Evolutionary conservation across 2,888 invertebrate species (phyloP), one percentile per base, ranked within the genome.

Genomic region (Metallyticus violacea): DNA sequence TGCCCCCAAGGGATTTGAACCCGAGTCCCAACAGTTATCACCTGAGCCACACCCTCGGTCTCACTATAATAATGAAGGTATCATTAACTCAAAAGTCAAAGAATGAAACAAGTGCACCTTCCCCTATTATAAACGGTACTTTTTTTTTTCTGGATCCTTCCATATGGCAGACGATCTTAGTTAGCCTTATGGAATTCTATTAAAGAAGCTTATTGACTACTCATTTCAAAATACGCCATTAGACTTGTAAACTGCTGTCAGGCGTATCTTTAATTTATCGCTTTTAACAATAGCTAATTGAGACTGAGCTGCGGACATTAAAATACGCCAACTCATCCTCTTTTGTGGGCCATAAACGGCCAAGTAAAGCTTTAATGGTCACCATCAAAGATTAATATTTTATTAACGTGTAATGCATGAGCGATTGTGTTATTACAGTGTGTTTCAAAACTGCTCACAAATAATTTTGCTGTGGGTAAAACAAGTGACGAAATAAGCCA

Each of bases 231-330:
- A 62, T 62, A 62, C 2, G 15, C 40, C 40, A 22, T 62, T 62
- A 62, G 15, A 62, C 40, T 40, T 40, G 40, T 40, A 9, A 40
- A 9, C 15, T 62, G 40, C 15, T 62, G 40, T 15, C 40, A 62
- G 40, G 3, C 2, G 15, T 62, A 62, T 40, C 40, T 1, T 2
- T 81, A 81, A 81, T 81, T 81, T 81, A 81, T 81, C 30, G 81
- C 40, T n/a, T 30, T 22, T 26, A 81, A 81, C 81, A 81, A 81
- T 81, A 81, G 81, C 81, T 81, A 81, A 81, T 81, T 81, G 81
- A 81, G 81, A 81, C 26, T 81, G 30, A n/a, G 30, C 30, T 30
- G 40, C 40, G 15, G 30, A 28, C 40, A 81, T 25, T 81, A 62
- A 62, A 62, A 62, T 62, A 15, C 40, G 30, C 81, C 40, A 81